Evolutionary conservation across 2,113 vertebrate genomes (phyloP).

Genomic region (Camelus bactrianus): DNA sequence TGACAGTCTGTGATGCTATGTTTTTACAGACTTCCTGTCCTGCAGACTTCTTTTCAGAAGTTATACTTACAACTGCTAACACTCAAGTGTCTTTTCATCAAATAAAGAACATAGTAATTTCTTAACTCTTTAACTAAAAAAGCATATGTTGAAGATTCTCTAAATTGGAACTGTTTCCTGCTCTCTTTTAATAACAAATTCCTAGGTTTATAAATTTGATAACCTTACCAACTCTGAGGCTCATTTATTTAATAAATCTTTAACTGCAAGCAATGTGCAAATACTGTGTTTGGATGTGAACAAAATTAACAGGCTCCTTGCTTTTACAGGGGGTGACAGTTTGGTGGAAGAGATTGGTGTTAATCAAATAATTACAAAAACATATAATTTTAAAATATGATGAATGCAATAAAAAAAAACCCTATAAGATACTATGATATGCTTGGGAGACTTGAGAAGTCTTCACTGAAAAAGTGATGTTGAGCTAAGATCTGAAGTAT

Average conservation of each 20-base stretch:
- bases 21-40: neutral
- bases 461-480: neutral
- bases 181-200: neutral
- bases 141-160: neutral
- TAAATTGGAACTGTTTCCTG: neutral
- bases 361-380: neutral
- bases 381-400: neutral
- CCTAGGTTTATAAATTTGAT: neutral
- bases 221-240: neutral
- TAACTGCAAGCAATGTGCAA: neutral
- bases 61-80: neutral
- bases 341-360: neutral
- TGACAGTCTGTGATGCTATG: neutral
- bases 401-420: neutral
- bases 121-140: neutral
- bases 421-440: neutral
- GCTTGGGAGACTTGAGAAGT: neutral
- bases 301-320: neutral
- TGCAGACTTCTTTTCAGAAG: neutral
- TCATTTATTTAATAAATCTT: slow-evolving; percentile 11
- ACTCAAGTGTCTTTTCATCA: neutral
- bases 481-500: neutral
- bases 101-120: neutral
- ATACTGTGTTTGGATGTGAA: neutral
- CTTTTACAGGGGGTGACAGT: neutral